Evolutionary conservation across 2,113 vertebrate species (phyloP), one percentile per base, ranked within the genome.

Genomic region (Puntigrus tetrazona): DNA sequence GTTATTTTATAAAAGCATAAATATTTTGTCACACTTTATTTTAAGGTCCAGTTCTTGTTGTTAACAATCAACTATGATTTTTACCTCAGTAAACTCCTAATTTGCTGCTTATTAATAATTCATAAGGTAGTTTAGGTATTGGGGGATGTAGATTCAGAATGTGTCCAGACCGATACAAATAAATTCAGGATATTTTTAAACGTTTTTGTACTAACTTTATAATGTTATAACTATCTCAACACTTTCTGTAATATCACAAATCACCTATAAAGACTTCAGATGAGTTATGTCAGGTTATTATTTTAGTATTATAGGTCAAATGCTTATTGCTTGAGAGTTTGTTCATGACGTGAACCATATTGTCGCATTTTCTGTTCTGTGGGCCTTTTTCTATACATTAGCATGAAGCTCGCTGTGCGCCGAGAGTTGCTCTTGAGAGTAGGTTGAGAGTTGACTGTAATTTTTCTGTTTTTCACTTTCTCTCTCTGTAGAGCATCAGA

Each of bases 401-500:
- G 55, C 55, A 61, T 61, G 14, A 8, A 78, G 36, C 36, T 25
- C 3, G 43, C 72, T 20, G 43, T 29, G 25, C 1, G 5, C 50
- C 10, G 31, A 8, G 55, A 73, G 22, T 25, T 78, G 55, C 36
- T 8, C 38, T 78, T 31, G 10, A 5, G 55, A 43, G 55, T 27
- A 29, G 77, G 55, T 61, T 63, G 77, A 79, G 55, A 79, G 77
- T 63, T 79, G 75, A 78, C 31, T 78, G 27, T 75, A 50, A 59
- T 25, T 59, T 38, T 79, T 79, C 55, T 43, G 11, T 79, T 79
- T 78, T 79, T 79, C 77, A 79, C 77, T 79, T 79, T 79, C 77
- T 78, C 76, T 78, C 77, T 78, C 76, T 74, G 43, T 31, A 25
- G 31, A 25, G 7, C 75, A 25, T 16, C 16, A 59, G 75, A 76